Evolutionary conservation across 2,113 vertebrate genomes (phyloP), one percentile per base, ranked within the genome.

Genomic region (Nestor notabilis): DNA sequence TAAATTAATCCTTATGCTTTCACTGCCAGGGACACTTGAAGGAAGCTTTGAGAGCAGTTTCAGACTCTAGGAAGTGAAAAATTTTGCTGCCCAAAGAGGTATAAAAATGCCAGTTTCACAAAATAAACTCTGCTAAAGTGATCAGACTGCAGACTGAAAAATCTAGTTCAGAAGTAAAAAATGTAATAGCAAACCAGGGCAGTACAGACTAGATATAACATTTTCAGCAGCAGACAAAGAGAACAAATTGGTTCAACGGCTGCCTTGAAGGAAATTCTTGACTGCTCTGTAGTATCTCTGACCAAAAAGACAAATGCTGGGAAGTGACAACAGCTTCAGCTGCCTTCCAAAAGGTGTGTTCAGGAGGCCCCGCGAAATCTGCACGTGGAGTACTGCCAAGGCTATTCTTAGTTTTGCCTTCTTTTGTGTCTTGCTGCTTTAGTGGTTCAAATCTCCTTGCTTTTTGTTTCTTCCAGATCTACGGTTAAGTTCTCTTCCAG

Each of bases 81-180:
- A 58, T 89, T 83, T 60, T 95, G 56, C 84, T 88, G 76, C 90
- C 92, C 49, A 77, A 83, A 95, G 60, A 96, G 85, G 95, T 64
- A 76, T 55, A 83, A 78, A 76, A 87, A 95, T 92, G 93, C 90
- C 88, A 91, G 80, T 87, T 93, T 93, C 80, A 93, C 55, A 75
- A 94, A 96, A 90, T 63, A 95, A 85, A 77, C 56, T 97, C 98
- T 98, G 97, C 89, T 98, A 97, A 94, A 98, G 95, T 83, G 89
- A 97, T 98, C 96, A 98, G 90, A 86, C 94, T 85, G 50, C 43
- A 85, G 89, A 78, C 72, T 97, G 76, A 96, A 97, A 96, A 93
- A 95, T 90, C 78, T 82, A 90, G 89, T 94, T 96, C 95, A 96
- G 93, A 97, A 97, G 83, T 95, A 63, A 95, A 96, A 97, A 96